Evolutionary conservation across 2,888 invertebrate species (phyloP), one percentile per base, ranked within the genome.

Genomic region (Leucophora obtusa): DNA sequence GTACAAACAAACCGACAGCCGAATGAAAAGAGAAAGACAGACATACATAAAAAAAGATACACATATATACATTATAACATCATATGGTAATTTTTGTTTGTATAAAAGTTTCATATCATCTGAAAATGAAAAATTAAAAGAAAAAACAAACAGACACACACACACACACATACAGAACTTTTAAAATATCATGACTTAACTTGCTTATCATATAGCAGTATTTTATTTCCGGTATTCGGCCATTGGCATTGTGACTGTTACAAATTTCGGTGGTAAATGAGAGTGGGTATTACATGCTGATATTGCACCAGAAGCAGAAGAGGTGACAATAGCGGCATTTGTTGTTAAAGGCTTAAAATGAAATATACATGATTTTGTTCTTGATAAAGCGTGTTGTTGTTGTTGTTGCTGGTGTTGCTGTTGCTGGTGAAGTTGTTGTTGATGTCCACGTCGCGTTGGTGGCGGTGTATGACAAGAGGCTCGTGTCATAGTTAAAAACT

Each of bases 401-500:
- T 68, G 71, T 24, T 60, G 71, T 17, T 54, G 62, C 28, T n/a
- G n/a, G n/a, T n/a, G n/a, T n/a, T 43, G 56, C 8, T 24, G 33
- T 15, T 56, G 68, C 21, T 53, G 15, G 2, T 47, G 50, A 24
- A n/a, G 3, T n/a, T 15, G 15, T 4, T 63, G 63, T 3, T 28
- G 43, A 21, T 4, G 11, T 9, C 10, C 38, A 11, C 11, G 10
- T 9, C 38, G 38, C 54, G 50, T 24, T 18, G 76, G 84, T 71
- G 88, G 88, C 15, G 88, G 88, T 75, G 87, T 88, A 75, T 88
- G 88, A 72, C 87, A 87, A 71, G 88, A 84, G 66, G 85, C 85
- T 50, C 87, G 87, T 11, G 79, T 82, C 65, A 83, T 77, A 47
- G 83, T 83, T 53, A 79, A 62, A 71, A 80, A 80, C 35, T 73